Base-by-base conservation (phyloP, 1,140 invertebrate species). In the Nasonia giraulti region DNA sequence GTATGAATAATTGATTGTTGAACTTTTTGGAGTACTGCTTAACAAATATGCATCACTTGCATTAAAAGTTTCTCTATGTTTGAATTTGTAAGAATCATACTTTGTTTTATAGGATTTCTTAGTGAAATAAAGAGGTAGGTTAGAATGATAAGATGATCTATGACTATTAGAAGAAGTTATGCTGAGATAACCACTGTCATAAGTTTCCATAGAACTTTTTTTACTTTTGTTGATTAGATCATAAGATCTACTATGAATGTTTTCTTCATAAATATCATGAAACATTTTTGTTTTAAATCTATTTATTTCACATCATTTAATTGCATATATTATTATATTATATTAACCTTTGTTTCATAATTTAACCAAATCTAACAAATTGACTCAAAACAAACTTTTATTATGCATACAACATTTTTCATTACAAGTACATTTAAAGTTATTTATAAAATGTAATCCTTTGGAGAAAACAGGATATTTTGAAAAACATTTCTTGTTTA, bases 121-220 rank as follows among this genome's bases (percentile, higher is more conserved):
- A 17, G 79, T 27, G 20, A 50, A 71, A 31, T 50, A 81, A 10
- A 73, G 68, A 40, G 40, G 11, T 47, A 50, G 55, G 33, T 82
- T 74, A 0, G 80, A 74, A 11, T 44, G 55, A 27, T 71, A 40
- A 80, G 23, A 50, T 50, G 47, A 82, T 74, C 71, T 31, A 74
- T 33, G 40, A 23, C 23, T 31, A 12, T 12, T 73, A n/a, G 68
- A 47, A 12, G 66, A 11, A 47, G 20, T 73, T n/a, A 81, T 31
- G 17, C 79, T 81, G 20, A 81, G 37, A 81, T 81, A 81, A 27
- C 79, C 79, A 81, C 79, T 81, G 14, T 81, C 79, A 62, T 62
- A 62, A 62, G 20, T 62, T n/a, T 62, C 55, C 55, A 62, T 62
- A 1, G 55, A 62, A 62, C 17, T 62, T 62, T 62, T 62, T 17